Evolutionary conservation across 2,113 vertebrate genomes (phyloP).

Genomic region (Speoplatyrhinus poulsoni): DNA sequence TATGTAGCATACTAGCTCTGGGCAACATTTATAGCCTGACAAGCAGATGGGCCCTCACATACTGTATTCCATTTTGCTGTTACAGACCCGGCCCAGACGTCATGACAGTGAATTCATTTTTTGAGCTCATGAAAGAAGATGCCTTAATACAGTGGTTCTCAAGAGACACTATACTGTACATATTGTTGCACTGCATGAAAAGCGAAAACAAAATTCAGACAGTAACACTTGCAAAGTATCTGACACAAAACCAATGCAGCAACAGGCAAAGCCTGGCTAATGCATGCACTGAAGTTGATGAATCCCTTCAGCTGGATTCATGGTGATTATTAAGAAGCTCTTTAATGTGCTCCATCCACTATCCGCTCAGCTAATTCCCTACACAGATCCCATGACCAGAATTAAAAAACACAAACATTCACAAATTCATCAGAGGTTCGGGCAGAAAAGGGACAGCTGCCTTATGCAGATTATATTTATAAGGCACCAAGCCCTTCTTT

Average conservation of each 20-base stretch:
- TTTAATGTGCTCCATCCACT: slow-evolving; percentile 16
- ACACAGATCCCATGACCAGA: neutral
- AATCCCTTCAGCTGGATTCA: slow-evolving; percentile 13
- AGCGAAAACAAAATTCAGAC: too few relatives aligned
- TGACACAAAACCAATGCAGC: slow-evolving; percentile 9
- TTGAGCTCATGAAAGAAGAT: slow-evolving; percentile 15
- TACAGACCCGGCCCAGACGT: neutral
- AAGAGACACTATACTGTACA: too few relatives aligned
- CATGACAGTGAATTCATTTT: slow-evolving; percentile 9
- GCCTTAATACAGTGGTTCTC: neutral
- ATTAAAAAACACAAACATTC: neutral
- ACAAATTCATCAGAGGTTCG: slow-evolving; percentile 3
- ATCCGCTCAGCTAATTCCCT: slow-evolving; percentile 30
- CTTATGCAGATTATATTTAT: too few relatives aligned
- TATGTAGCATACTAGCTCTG: neutral
- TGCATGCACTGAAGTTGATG: slow-evolving; percentile 28
- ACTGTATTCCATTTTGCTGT: slow-evolving; percentile 17
- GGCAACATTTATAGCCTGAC: slow-evolving; percentile 14
- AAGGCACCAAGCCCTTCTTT: too few relatives aligned
- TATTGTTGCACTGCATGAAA: too few relatives aligned
- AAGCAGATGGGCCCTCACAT: slow-evolving; percentile 15
- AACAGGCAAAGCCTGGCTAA: slow-evolving; percentile 2
- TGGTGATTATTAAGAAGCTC: slow-evolving; percentile 13
- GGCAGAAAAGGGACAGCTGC: neutral
- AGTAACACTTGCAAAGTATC: neutral